Evolutionary conservation across 2,888 invertebrate genomes (phyloP).

Genomic region (Drosophila maculinotata): DNA sequence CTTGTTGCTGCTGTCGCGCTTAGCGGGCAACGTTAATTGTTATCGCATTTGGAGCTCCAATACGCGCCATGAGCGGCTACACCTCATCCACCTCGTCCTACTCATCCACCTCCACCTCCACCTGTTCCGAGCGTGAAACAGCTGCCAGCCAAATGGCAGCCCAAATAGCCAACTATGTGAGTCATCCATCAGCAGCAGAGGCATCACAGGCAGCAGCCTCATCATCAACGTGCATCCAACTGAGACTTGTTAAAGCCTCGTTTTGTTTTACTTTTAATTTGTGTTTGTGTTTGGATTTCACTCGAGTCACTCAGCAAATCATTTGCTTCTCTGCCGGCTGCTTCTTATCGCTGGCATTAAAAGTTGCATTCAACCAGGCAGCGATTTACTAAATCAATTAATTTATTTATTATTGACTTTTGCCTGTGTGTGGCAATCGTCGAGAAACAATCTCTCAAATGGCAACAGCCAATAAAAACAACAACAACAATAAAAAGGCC

Average conservation of each 20-base stretch:
- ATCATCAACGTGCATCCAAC: conserved; percentile 43
- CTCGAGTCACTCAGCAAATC: conserved; percentile 28
- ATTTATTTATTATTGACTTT: conserved; percentile 69
- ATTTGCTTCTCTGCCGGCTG: conserved; percentile 33
- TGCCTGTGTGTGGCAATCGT: conserved; percentile 64
- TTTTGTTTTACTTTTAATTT: conserved; percentile 17
- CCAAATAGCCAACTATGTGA: conserved; percentile 81
- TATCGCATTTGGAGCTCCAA: conserved; percentile 52
- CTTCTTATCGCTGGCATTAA: conserved; percentile 58
- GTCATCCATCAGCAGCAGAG: conserved; percentile 48
- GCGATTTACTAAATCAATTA: conserved; percentile 73
- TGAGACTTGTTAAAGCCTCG: conserved; percentile 42
- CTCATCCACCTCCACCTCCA: background rate
- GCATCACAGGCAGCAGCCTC: conserved; percentile 1
- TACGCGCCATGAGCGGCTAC: conserved; percentile 55
- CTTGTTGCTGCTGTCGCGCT: conserved; percentile 63
- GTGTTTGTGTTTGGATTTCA: conserved; percentile 34
- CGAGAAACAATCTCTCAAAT: conserved; percentile 64
- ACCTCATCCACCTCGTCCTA: background rate
- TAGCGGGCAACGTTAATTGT: conserved; percentile 61
- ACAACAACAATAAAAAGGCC: conserved; percentile 37
- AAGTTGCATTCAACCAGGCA: conserved; percentile 57
- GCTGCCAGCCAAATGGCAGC: conserved; percentile 69
- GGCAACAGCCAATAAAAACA: conserved; percentile 52
- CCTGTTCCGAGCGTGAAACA: conserved; percentile 40